Conservation (phyloP, 2,888 invertebrate species). For the Harpagoxenus sublaevis region DNA sequence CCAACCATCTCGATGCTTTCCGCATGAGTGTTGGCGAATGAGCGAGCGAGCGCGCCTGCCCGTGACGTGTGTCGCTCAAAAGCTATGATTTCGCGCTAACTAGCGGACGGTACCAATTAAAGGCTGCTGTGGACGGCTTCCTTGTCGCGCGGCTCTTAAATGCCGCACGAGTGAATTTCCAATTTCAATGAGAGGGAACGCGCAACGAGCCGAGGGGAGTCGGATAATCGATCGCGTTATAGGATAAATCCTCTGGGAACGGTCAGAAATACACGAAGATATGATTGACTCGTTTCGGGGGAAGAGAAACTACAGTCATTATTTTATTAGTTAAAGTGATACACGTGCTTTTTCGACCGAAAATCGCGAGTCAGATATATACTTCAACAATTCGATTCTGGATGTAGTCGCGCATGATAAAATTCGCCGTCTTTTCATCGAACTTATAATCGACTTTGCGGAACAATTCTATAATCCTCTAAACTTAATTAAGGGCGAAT, state of each 20-base stretch:
- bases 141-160: conserved; percentile 62
- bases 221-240: conserved; percentile 41
- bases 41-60: conserved; percentile 33
- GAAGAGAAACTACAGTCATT: conserved; percentile 36
- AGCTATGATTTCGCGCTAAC: conserved; percentile 74
- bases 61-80: conserved; percentile 68
- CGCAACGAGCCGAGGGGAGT: conserved; percentile 1
- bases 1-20: conserved; percentile 61
- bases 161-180: conserved; percentile 44
- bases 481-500: conserved; percentile 84
- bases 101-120: conserved; percentile 73
- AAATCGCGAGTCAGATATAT: neutral
- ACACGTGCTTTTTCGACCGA: conserved; percentile 47
- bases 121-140: conserved; percentile 61
- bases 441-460: conserved; percentile 84
- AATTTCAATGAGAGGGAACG: conserved; percentile 63
- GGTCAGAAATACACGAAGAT: conserved; percentile 40
- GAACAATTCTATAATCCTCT: conserved; percentile 85
- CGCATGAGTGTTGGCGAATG: conserved; percentile 8
- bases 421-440: conserved; percentile 39
- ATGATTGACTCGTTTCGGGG: conserved; percentile 42
- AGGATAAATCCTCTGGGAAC: conserved; percentile 56
- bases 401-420: neutral
- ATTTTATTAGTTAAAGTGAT: conserved; percentile 11
- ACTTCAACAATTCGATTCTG: conserved; percentile 16